Percentiles rank a stretch among this genome's conserved stretches.
These are phyloP conservation scores for Sparidentex hasta DNA, from an alignment of 2,797 vertebrate genomes.

Conservation along the genomic window DNA sequence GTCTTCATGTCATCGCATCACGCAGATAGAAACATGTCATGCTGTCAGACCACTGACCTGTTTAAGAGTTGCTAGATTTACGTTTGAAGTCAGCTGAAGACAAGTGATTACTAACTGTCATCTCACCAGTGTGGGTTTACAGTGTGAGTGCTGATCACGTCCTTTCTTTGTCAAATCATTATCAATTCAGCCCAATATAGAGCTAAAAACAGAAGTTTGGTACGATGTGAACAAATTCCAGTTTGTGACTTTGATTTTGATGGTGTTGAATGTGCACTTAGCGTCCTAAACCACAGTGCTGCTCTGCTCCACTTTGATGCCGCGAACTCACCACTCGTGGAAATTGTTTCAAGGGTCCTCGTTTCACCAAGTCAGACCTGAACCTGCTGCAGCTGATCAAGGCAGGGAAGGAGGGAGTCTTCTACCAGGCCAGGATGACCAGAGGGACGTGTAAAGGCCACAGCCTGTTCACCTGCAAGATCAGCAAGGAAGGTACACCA, in stretches of 20 bases:
- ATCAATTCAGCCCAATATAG: background rate
- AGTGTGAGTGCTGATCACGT: background rate
- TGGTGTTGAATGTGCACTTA: background rate
- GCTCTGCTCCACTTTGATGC: background rate
- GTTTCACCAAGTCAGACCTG: conserved; percentile 79
- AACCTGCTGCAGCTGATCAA: conserved; percentile 85
- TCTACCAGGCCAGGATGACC: conserved; percentile 85
- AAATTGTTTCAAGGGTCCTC: conserved; percentile 61
- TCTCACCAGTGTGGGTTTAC: background rate
- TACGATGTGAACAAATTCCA: background rate
- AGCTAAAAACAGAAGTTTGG: background rate
- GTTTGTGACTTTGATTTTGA: background rate
- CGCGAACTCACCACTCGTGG: background rate
- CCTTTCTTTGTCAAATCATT: background rate
- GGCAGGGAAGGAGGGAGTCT: conserved; percentile 83
- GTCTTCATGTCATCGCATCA: background rate
- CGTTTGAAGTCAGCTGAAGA: background rate
- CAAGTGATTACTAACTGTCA: background rate
- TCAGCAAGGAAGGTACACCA: conserved; percentile 83
- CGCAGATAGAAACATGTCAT: background rate
- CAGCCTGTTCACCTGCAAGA: conserved; percentile 84
- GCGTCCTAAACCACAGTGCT: background rate
- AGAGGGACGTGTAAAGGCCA: conserved; percentile 85
- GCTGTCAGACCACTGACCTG: background rate
- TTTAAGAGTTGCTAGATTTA: background rate